Evolutionary conservation across 2,888 invertebrate species (phyloP), one percentile per base, ranked within the genome.

Genomic region (Calameuta pallipes): DNA sequence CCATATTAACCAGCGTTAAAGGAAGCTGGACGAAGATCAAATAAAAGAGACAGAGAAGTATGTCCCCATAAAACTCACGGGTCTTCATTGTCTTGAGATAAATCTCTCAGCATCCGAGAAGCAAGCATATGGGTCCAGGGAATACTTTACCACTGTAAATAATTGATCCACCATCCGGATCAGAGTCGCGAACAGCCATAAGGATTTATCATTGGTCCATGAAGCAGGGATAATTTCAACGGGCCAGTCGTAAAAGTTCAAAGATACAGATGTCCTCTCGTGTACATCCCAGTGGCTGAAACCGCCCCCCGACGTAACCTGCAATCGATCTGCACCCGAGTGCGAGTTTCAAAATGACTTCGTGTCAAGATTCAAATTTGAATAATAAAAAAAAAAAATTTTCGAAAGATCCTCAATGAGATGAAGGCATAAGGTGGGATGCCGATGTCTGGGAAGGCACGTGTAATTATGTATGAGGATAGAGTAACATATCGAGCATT

Each of bases 401-500:
- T 13, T 36, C n/a, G 30, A 13, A 23, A 3, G 30, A 71, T 80
- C 80, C 75, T 76, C 70, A 76, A 34, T 73, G 75, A 78, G 35
- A 74, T 79, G 79, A 83, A 78, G 73, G 70, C 31, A 30, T 4
- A 33, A 70, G 33, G 71, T 31, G 71, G 71, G 31, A 71, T 13
- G 23, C 34, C 13, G 78, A 78, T 56, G 83, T 87, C 87, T 85
- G 87, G 83, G 76, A 87, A 88, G 87, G 85, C 87, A 86, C 83
- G 86, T 85, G 85, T 89, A 89, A 89, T 89, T 89, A 89, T 87
- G 88, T 86, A 85, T 82, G 86, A 86, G 88, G 85, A 87, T 86
- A 85, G 86, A 88, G 89, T 87, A 89, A 89, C 90, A 87, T 87
- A 88, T 89, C 88, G 88, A 83, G 88, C 87, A 90, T 90, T 89